These are phyloP conservation scores for Adrianichthys oophorus DNA, from an alignment of 2,797 vertebrate species.

Conservation along the genomic window DNA sequence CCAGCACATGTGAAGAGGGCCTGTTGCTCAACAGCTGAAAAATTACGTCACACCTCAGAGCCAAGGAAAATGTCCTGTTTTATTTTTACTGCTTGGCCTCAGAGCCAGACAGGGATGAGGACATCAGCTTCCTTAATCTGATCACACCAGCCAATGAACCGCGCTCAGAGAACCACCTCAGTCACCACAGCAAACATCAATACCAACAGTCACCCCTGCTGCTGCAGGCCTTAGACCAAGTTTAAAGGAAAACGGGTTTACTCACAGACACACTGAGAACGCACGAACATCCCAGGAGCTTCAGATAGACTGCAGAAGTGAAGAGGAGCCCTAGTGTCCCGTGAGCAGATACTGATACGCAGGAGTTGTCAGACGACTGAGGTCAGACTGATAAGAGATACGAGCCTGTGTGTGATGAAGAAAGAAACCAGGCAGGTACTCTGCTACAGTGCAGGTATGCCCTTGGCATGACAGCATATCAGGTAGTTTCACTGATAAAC, in stretches of 20 bases:
- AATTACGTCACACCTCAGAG: slow-evolving; percentile 3
- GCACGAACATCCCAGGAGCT: slow-evolving; percentile 56
- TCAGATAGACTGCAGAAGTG: slow-evolving; percentile 6
- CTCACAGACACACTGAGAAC: slow-evolving; percentile 54
- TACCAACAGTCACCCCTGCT: not conserved
- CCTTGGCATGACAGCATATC: slow-evolving; percentile 54
- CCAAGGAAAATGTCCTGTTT: slow-evolving; percentile 35
- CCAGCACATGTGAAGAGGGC: not conserved
- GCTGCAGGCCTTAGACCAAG: not conserved
- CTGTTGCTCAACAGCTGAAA: slow-evolving; percentile 5
- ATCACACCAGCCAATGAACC: slow-evolving; percentile 11
- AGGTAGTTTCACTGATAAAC: slow-evolving; percentile 44
- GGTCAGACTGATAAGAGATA: slow-evolving; percentile 39
- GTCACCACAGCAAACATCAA: not conserved
- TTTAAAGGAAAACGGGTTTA: slow-evolving; percentile 20
- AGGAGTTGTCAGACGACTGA: slow-evolving; percentile 16
- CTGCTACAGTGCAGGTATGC: slow-evolving; percentile 51
- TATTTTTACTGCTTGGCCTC: slow-evolving; percentile 50
- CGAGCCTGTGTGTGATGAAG: slow-evolving; percentile 26
- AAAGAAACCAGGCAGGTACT: slow-evolving; percentile 23
- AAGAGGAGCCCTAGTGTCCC: slow-evolving; percentile 4
- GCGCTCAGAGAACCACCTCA: not conserved
- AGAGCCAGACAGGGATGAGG: slow-evolving; percentile 23
- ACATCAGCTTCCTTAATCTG: slow-evolving; percentile 48
- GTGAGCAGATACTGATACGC: not conserved